A percentile compares a stretch with the other conserved stretches of the same genome.
Conservation (phyloP, 2,888 invertebrate genomes). For the Dicranocentrus wangi region DNA sequence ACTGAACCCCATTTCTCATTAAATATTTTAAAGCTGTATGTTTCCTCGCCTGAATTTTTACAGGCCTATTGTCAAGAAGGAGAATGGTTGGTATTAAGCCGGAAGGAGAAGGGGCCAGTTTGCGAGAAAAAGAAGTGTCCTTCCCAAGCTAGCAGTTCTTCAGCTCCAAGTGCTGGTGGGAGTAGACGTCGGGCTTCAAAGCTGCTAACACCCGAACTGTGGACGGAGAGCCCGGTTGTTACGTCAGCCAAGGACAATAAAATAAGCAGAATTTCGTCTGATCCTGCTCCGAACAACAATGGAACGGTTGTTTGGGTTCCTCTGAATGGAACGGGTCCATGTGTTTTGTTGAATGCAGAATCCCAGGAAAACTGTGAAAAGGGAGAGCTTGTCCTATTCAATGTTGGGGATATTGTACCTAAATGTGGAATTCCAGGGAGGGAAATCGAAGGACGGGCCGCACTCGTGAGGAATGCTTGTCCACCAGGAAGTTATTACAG, state of each 20-base stretch:
- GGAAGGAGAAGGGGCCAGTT: constrained; percentile 49
- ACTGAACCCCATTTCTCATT: too few species aligned
- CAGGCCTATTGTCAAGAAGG: constrained; percentile 62
- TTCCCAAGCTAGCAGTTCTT: neutral
- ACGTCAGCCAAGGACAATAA: neutral
- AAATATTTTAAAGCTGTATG: too few species aligned
- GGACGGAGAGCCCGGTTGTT: constrained; percentile 9
- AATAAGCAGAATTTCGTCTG: neutral
- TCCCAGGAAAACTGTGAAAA: constrained; percentile 22
- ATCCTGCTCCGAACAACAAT: neutral
- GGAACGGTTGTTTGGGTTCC: constrained; percentile 52
- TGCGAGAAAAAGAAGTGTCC: constrained; percentile 53
- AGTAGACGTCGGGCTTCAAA: constrained; percentile 41
- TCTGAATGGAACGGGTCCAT: constrained; percentile 67
- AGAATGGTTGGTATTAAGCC: constrained; percentile 62
- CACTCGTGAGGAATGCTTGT: constrained; percentile 60
- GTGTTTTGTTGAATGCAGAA: constrained; percentile 55
- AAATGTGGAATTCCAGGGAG: constrained; percentile 59
- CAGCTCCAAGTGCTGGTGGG: neutral
- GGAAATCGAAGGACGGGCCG: constrained; percentile 44
- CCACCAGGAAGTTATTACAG: constrained; percentile 67
- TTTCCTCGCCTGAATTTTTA: too few species aligned
- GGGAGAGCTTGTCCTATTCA: constrained; percentile 57
- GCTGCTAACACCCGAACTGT: constrained; percentile 37
- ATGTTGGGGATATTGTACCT: constrained; percentile 49